Evolutionary conservation across 1,140 invertebrate species (phyloP), one percentile per base, ranked within the genome.

Genomic region (Dolichoris vasculosae): DNA sequence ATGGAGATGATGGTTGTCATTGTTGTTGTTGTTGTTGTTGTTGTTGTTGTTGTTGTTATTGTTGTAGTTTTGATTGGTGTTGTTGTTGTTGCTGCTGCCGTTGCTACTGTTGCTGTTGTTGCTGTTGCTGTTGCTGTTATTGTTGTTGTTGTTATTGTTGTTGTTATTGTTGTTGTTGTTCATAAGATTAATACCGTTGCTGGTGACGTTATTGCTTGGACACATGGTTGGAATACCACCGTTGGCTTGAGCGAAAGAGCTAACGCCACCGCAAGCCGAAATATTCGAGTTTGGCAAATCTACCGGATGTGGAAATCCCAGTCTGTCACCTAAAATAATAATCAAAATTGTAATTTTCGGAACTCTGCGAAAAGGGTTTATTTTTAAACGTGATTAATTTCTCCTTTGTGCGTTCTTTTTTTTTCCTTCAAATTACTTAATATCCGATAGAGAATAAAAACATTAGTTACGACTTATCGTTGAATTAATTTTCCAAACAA

Each of bases 221-320:
- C 93, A 91, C 83, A 91, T 90, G 32, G 89, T 88, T 38, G 91
- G 86, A 46, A 88, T 88, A 26, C 76, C 51, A 0, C 82, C 76
- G 64, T 84, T 90, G 85, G 91, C 6, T 88, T 92, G 91, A 89
- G 88, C 64, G 89, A 91, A 89, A 88, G 91, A 91, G 11, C 90
- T 90, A 76, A 46, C 67, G 75, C 92, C 93, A 38, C 91, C 93
- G 38, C 92, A 92, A 75, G 48, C 88, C 87, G 81, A 91, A 87
- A 88, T 93, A 88, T 88, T 95, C 88, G 88, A 88, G 64, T 90
- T 92, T 88, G 91, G 94, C 80, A 94, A 84, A 87, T 94, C 90
- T 84, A 86, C 81, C 35, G 93, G 89, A 90, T 95, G 91, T 67
- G 94, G 90, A 89, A 94, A 93, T n/a, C 93, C 93, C 11, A 93